phyloP scores from a whole-genome alignment of 2,888 invertebrate species.

The Cryptophagus acutangulus region DNA sequence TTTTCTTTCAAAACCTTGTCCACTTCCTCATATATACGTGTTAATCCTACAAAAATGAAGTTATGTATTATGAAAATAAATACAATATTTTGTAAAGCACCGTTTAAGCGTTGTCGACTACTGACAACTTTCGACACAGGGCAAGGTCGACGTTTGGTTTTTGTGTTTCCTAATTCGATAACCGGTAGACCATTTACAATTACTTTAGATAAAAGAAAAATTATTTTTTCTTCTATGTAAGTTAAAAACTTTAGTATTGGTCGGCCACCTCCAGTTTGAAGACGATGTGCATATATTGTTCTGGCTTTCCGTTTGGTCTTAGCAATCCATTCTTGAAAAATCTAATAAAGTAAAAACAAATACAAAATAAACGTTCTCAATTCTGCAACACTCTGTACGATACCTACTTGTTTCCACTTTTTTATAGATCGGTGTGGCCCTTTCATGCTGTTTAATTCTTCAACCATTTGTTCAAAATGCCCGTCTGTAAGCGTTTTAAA shows the following conservation, averaged over 20 bases:
- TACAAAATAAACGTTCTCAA: no score
- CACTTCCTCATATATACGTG: not conserved
- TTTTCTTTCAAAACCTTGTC: slow-evolving; percentile 1
- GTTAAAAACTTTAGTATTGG: slow-evolving; percentile 1
- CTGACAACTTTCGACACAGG: not conserved
- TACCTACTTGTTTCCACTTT: no score
- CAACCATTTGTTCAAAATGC: no score
- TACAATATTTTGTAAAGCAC: not conserved
- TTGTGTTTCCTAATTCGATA: not conserved
- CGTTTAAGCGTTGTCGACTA: not conserved
- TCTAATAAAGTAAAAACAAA: not conserved
- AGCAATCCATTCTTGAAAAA: not conserved
- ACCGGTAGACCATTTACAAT: not conserved
- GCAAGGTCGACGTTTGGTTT: not conserved
- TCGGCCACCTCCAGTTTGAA: slow-evolving; percentile 1
- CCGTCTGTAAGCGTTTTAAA: no score
- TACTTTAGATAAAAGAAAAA: not conserved
- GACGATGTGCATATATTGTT: not conserved
- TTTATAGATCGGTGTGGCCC: no score
- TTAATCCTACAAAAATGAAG: not conserved
- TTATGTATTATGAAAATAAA: no score
- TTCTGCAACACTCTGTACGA: no score
- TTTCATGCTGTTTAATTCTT: no score
- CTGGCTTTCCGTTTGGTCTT: slow-evolving; percentile 2
- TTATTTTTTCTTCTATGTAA: not conserved